phyloP scores from a whole-genome alignment of 2,113 vertebrate species.

The Phyllostomus hastatus region DNA sequence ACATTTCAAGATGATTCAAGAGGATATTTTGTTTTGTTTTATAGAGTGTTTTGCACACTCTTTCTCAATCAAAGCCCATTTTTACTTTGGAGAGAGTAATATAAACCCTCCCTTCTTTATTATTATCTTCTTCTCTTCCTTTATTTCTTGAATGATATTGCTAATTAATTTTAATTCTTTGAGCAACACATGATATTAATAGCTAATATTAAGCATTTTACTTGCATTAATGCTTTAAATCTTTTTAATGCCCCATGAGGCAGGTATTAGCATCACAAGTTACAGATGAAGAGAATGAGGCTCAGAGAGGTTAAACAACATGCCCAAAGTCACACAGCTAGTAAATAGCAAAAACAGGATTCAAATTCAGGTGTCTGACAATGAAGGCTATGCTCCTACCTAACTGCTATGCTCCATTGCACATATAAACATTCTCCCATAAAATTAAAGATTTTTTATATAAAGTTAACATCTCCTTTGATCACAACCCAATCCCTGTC shows the following conservation, averaged over 20 bases:
- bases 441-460: neutral
- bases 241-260: neutral
- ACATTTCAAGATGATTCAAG: constrained; percentile 55
- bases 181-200: neutral
- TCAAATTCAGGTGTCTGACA: neutral
- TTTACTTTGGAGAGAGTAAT: neutral
- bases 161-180: neutral
- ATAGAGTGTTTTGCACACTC: no score
- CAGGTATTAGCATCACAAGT: neutral
- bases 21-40: constrained; percentile 53
- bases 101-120: neutral
- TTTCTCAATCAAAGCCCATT: neutral
- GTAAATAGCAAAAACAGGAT: neutral
- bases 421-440: neutral
- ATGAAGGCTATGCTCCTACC: neutral
- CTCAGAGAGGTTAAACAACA: neutral
- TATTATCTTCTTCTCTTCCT: neutral
- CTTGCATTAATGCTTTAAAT: neutral
- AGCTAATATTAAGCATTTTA: neutral
- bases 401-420: neutral
- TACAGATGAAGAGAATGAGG: neutral
- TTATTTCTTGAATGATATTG: neutral
- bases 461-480: neutral
- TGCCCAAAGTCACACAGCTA: neutral
- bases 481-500: neutral